Base-by-base conservation (phyloP, 2,113 vertebrate species). In the Lepus timidus region DNA sequence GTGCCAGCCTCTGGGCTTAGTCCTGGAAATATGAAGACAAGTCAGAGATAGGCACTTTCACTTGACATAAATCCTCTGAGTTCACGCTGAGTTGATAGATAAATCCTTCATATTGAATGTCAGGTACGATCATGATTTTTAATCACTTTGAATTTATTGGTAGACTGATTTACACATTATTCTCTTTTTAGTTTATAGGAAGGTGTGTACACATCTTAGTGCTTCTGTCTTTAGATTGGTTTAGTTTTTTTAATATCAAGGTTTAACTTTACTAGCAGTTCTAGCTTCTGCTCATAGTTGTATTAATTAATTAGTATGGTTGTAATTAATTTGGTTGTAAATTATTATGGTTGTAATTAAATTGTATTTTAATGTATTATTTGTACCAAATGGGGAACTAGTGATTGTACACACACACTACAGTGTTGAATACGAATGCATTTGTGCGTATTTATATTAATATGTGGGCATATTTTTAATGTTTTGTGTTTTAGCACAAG, bases 401-500 rank as follows among this genome's bases (percentile, higher is more conserved):
- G 29, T 33, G 51, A 73, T 74, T 70, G 9, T 49, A 23, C 2
- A 3, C 51, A 23, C 2, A 3, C 51, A 44, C 12, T 36, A 11
- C 74, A 44, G 31, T 82, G 44, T 71, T 86, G 67, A 79, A 44
- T 90, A 44, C 23, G 33, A 58, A 3, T 52, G 33, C n/a, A 17
- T 36, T 90, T 68, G 16, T 88, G 62, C 68, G 85, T 90, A 62
- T 20, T 58, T 76, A 8, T 81, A 68, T 82, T 95, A 87, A 94
- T 78, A 10, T 68, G 76, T 75, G 78, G 88, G 31, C 36, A 12
- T 91, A 73, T 93, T 74, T 74, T 65, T 83, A 67, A 74, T 90
- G 17, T 95, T 91, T 84, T 92, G 3, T 90, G 11, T 95, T 98
- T 88, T 97, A 99, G 99, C 99, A 99, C 96, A 99, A 99, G 96